Base-by-base conservation (phyloP, 2,888 invertebrate genomes). In the Drosophila mimetica region DNA sequence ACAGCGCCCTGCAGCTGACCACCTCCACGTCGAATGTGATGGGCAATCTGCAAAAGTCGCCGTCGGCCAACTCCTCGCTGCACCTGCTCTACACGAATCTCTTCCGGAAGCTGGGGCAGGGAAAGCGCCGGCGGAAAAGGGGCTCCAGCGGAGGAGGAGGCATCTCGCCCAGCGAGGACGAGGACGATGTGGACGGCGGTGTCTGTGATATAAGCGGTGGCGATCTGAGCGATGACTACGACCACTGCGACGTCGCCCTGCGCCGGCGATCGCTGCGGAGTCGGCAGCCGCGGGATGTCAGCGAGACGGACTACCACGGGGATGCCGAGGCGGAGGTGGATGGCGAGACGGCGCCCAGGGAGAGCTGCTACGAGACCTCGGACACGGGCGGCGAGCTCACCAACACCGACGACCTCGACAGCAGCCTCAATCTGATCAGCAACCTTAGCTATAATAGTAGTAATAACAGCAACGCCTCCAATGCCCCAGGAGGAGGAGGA, bases 361-460 rank as follows among this genome's bases (percentile, higher is more conserved):
- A 90, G 54, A 89, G 90, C 84, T 91, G 90, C 87, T 91, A 90
- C 80, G 91, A 91, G 82, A 91, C 91, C 20, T 91, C 91, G 36
- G 91, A 91, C 73, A 91, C 91, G 51, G 90, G 90, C 22, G 91
- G 90, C 41, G 91, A 91, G 42, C 71, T 90, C 28, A 90, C 90
- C 71, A 91, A 89, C 53, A 86, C 89, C 53, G 90, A 86, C 58
- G 89, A 91, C 54, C 88, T 89, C 65, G 90, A 91, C 84, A 90
- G 90, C 41, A 91, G 90, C 79, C 86, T 88, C 84, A 91, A 91
- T 81, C 83, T 90, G 65, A 88, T 89, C 70, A 91, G 90, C 89
- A 91, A 90, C 80, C 83, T 92, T 87, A 91, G 90, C 89, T 91
- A 84, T 90, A 90, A 91, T 88, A 91, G 91, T 89, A 91, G 90